Percentiles rank a stretch among this genome's conserved stretches.
Evolutionary conservation across 2,797 vertebrate species (phyloP).

Genomic region (Sarcoramphus papa): DNA sequence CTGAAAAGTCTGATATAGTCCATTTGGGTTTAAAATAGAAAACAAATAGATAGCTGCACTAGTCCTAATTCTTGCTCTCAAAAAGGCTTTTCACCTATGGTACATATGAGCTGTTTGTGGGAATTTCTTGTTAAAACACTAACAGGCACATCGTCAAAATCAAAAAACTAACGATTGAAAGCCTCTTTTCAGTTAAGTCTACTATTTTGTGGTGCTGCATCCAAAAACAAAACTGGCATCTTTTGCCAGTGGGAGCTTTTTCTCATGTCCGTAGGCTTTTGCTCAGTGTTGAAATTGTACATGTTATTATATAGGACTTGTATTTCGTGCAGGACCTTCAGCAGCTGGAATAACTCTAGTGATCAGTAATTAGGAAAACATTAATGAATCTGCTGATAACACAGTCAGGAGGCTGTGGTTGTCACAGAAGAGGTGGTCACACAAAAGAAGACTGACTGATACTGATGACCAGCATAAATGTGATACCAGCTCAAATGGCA

Average conservation of each 20-base stretch:
- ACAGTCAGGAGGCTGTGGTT: neutral
- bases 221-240: neutral
- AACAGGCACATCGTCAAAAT: neutral
- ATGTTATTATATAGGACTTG: neutral
- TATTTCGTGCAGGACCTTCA: neutral
- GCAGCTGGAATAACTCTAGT: neutral
- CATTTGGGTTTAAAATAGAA: neutral
- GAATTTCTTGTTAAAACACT: neutral
- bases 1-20: neutral
- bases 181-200: neutral
- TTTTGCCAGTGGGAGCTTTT: neutral
- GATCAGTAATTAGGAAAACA: neutral
- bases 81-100: neutral
- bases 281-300: neutral
- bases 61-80: neutral
- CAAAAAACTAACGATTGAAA: neutral
- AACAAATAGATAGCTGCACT: neutral
- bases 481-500: neutral
- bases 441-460: neutral
- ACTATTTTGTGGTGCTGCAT: neutral
- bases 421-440: neutral
- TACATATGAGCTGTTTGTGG: fast-evolving
- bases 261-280: neutral
- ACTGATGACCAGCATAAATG: neutral
- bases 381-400: neutral